These are phyloP conservation scores for Sebastes schlegelii DNA, from an alignment of 2,113 vertebrate species.

Conservation along the genomic window DNA sequence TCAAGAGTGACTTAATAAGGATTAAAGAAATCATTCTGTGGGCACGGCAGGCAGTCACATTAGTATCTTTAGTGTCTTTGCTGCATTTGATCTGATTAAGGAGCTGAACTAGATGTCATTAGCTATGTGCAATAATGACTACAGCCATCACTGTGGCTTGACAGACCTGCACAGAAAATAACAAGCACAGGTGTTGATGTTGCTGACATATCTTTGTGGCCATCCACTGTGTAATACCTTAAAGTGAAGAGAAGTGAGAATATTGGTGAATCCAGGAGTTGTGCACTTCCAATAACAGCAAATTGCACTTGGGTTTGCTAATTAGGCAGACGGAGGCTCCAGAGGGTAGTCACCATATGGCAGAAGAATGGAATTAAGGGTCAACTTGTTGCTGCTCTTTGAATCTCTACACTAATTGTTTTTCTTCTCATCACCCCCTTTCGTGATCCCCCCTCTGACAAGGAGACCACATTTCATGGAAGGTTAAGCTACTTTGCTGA, in stretches of 20 bases:
- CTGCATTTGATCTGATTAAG: conserved; percentile 33
- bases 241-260: conserved; percentile 48
- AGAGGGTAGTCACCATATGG: conserved; percentile 81
- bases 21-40: conserved; percentile 43
- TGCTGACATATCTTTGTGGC: conserved; percentile 50
- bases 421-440: conserved; percentile 62
- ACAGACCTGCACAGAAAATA: conserved; percentile 3
- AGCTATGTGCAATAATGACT: neutral
- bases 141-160: neutral
- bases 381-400: conserved; percentile 65
- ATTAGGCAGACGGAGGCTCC: conserved; percentile 71
- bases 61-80: conserved; percentile 22
- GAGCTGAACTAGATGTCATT: neutral
- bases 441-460: conserved; percentile 56
- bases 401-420: conserved; percentile 77
- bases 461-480: conserved; percentile 65
- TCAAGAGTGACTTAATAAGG: conserved; percentile 58
- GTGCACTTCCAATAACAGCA: conserved; percentile 60
- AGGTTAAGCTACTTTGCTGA: conserved; percentile 77
- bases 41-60: neutral
- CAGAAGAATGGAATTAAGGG: conserved; percentile 63
- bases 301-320: conserved; percentile 69
- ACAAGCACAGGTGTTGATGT: conserved; percentile 41
- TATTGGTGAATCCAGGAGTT: conserved; percentile 57
- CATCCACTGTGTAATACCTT: conserved; percentile 39